Evolutionary conservation across 2,888 invertebrate species (phyloP), one percentile per base, ranked within the genome.

Genomic region (Ophion slaviceki): DNA sequence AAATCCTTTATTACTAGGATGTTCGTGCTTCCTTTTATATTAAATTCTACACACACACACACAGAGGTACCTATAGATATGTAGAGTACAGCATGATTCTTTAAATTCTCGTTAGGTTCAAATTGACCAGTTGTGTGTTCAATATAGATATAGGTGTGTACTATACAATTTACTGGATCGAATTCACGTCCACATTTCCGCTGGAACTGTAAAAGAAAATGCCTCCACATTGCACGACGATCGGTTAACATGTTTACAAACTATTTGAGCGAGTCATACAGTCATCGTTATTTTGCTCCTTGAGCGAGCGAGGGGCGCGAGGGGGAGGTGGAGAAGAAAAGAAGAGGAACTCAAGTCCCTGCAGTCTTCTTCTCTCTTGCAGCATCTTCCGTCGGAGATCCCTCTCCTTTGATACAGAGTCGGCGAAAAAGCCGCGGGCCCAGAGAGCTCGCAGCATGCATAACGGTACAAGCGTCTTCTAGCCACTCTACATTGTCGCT

Each of bases 311-410:
- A 70, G 47, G 20, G 28, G 10, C 32, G 40, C 32, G 6, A 64
- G 36, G 17, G 47, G 62, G 76, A 68, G 57, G 62, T 53, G 68
- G 61, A 61, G 45, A 67, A 53, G n/a, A 20, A 67, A 45, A 59
- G 14, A 36, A 20, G 68, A 24, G 57, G 24, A 77, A 77, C 45
- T 59, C 67, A 57, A 57, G 8, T 76, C 53, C 20, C 20, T 71
- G 80, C 66, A 66, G 68, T 61, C 70, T 62, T 67, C 68, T 76
- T 24, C 74, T 62, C 79, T 72, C 61, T 24, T 28, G 71, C 62
- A 67, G 61, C 74, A 79, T 79, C 86, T 86, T 86, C 80, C 86
- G 83, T 86, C 86, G 83, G 80, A 83, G 83, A 68, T 59, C n/a
- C 24, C 17, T 68, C 77, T 75, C 47, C 45, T 17, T 78, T 57